These are phyloP conservation scores for Hyla sarda DNA, from an alignment of 2,113 vertebrate species.

Conservation along the genomic window DNA sequence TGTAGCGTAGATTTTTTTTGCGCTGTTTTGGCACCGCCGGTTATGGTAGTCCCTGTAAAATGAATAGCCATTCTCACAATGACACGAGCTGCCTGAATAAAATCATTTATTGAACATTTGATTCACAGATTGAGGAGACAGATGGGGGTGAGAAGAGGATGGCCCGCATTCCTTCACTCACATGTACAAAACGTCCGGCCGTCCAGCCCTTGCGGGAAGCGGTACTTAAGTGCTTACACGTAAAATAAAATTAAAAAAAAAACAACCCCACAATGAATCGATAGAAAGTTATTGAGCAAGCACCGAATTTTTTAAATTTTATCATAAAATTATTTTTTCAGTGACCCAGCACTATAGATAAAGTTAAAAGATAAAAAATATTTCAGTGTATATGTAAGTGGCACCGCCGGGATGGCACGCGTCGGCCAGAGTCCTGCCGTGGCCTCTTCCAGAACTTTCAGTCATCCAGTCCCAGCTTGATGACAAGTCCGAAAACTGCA, in stretches of 20 bases:
- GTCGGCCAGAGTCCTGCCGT: conserved; percentile 73
- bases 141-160: conserved; percentile 66
- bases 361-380: conserved; percentile 72
- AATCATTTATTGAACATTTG: conserved; percentile 65
- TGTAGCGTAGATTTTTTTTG: no score
- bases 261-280: conserved; percentile 61
- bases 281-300: conserved; percentile 72
- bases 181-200: conserved; percentile 12
- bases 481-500: conserved; percentile 65
- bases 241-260: conserved; percentile 20
- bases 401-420: conserved; percentile 68
- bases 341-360: conserved; percentile 75
- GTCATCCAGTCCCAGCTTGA: conserved; percentile 61
- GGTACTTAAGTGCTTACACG: conserved; percentile 17
- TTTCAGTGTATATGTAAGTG: conserved; percentile 64
- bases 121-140: conserved; percentile 61
- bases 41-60: no score
- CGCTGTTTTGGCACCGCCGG: no score
- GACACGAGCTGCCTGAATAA: background rate
- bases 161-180: conserved; percentile 73
- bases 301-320: conserved; percentile 65
- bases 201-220: conserved; percentile 55
- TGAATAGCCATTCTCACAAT: background rate
- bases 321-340: conserved; percentile 63
- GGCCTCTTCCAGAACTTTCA: conserved; percentile 63